Percentiles rank a stretch among this genome's conserved stretches.
Conservation (phyloP, 2,113 vertebrate species). For the Rhineura floridana region DNA sequence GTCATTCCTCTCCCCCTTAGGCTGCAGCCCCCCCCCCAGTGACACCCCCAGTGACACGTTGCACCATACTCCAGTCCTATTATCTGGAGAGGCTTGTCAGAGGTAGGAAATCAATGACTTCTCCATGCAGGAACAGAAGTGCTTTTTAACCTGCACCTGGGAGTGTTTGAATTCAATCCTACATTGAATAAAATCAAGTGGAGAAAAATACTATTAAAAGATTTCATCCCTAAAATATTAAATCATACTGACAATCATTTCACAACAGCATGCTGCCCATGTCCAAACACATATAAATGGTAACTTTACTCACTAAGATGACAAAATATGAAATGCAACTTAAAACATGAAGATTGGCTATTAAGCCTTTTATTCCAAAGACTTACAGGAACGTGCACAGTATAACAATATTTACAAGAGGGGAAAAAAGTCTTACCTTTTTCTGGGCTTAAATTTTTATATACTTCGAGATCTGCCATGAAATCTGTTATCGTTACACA, state of each 20-base stretch:
- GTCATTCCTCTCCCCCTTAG: neutral
- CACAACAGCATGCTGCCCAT: neutral
- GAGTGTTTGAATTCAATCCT: constrained; percentile 7
- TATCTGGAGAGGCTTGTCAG: neutral
- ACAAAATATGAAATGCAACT: constrained; percentile 13
- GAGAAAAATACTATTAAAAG: neutral
- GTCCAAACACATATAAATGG: neutral
- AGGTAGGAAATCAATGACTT: neutral
- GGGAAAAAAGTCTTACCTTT: constrained; percentile 84
- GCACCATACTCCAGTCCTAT: neutral
- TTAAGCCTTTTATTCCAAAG: constrained; percentile 39
- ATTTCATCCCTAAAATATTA: neutral
- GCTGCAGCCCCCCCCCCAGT: neutral
- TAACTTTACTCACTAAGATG: constrained; percentile 12
- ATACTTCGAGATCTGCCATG: constrained; percentile 96
- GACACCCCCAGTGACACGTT: neutral
- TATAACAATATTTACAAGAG: constrained; percentile 36
- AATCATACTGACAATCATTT: neutral
- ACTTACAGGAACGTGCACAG: constrained; percentile 4
- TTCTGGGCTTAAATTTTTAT: constrained; percentile 91
- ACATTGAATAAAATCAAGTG: neutral
- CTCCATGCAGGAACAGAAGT: neutral
- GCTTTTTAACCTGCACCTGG: neutral
- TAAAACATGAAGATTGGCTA: neutral
- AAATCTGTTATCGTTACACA: constrained; percentile 73